Evolutionary conservation across 2,888 invertebrate genomes (phyloP), one percentile per base, ranked within the genome.

Genomic region (Protonemura montana): DNA sequence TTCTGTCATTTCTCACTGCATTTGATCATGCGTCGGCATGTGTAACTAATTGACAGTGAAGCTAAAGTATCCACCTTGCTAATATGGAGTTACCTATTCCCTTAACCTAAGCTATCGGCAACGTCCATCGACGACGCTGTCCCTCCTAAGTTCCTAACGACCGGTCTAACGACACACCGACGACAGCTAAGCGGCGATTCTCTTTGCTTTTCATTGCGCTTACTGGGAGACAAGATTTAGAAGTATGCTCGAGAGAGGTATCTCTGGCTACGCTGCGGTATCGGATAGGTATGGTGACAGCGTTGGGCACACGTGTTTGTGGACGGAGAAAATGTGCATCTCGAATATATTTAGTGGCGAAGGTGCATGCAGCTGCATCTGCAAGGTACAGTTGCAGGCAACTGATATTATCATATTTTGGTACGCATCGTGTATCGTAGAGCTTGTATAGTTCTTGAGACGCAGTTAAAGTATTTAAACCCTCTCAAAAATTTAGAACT

Each of bases 341-440:
- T 59, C 59, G 59, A 21, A 59, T 59, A 59, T 2, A 10, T 41
- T 7, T 59, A 59, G 59, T 59, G 59, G 7, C 16, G 16, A 59
- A 10, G 21, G 6, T 59, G 59, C 16, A 21, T 7, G 59, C 59
- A 59, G 59, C 59, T 59, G 59, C 59, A 59, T 59, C 21, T 59
- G n/a, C 59, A 21, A 21, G 59, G 59, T 59, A 59, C 59, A 59
- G 59, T 59, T 59, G 59, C 59, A 59, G 59, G 59, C 13, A 59
- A 59, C 21, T 59, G n/a, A n/a, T n/a, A 59, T 59, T 59, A 59
- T 59, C 59, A 59, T 59, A 59, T 59, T 59, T 59, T 59, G 59
- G 59, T 21, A 59, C 59, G 59, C 59, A 59, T 10, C 21, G 59
- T 21, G 35, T 59, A 7, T 21, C 59, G 59, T n/a, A 59, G 59